phyloP scores from a whole-genome alignment of 2,797 vertebrate species.

The Fundulus diaphanus region DNA sequence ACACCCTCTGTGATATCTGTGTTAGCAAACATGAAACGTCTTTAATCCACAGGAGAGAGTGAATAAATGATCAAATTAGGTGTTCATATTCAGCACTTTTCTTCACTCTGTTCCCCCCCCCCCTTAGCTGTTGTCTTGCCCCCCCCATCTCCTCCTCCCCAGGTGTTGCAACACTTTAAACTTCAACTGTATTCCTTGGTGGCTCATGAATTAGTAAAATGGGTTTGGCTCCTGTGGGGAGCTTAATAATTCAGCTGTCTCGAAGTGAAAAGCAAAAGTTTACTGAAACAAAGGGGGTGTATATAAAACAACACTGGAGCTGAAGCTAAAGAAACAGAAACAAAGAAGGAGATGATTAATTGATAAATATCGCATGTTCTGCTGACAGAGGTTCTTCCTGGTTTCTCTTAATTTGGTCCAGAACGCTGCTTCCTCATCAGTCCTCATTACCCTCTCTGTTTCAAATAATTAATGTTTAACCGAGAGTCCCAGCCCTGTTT shows the following conservation, averaged over 20 bases:
- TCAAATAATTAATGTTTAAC: neutral
- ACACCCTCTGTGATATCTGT: constrained; percentile 5
- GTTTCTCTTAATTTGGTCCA: constrained; percentile 29
- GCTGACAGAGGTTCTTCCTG: constrained; percentile 69
- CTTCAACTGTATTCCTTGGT: constrained; percentile 85
- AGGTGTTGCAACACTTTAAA: constrained; percentile 82
- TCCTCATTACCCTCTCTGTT: constrained; percentile 19
- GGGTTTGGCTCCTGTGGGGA: constrained; percentile 81
- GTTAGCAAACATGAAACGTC: constrained; percentile 25
- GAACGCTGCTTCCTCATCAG: constrained; percentile 23
- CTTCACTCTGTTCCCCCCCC: constrained; percentile 23
- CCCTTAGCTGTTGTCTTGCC: constrained; percentile 63
- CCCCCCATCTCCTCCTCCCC: constrained; percentile 35
- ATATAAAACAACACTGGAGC: constrained; percentile 58
- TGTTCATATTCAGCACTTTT: constrained; percentile 36
- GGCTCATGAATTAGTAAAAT: constrained; percentile 89
- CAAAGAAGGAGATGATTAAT: constrained; percentile 78
- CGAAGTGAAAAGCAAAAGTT: constrained; percentile 83
- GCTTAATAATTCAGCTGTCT: constrained; percentile 87
- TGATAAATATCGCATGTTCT: constrained; percentile 84
- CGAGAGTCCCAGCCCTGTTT: neutral
- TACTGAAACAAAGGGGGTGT: constrained; percentile 79
- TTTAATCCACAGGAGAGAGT: constrained; percentile 45
- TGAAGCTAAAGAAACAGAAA: constrained; percentile 47
- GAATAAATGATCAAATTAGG: constrained; percentile 57